phyloP scores from a whole-genome alignment of 2,888 invertebrate genomes.

The Epinotia ramella region DNA sequence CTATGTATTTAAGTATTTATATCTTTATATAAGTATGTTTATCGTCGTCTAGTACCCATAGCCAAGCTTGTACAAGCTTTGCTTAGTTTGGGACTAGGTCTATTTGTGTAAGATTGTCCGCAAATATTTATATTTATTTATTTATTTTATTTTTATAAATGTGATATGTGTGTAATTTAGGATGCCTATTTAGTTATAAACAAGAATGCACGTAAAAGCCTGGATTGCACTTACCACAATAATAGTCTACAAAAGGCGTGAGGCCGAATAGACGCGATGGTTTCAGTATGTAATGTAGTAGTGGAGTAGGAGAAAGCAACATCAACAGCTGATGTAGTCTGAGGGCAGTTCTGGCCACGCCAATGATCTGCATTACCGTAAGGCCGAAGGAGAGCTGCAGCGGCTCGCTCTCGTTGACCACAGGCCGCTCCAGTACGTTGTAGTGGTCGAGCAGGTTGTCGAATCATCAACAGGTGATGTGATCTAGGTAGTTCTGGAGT shows the following conservation, averaged over 20 bases:
- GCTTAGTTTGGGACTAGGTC: too few species aligned
- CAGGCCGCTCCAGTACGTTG: constrained; percentile 97
- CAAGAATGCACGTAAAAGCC: too few species aligned
- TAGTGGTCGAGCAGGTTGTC: constrained; percentile 95
- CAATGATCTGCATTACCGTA: constrained; percentile 99
- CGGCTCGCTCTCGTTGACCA: constrained; percentile 98
- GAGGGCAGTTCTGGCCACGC: constrained; percentile 90
- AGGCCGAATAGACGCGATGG: constrained; percentile 93
- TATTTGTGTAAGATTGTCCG: too few species aligned
- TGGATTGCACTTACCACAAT: too few species aligned
- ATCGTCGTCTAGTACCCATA: too few species aligned
- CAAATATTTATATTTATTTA: too few species aligned
- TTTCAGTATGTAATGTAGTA: constrained; percentile 96
- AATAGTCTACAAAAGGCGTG: constrained; percentile 81
- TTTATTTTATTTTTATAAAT: too few species aligned
- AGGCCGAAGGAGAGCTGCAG: constrained; percentile 94
- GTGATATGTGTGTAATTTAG: too few species aligned
- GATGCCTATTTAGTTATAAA: too few species aligned
- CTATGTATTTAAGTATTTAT: too few species aligned
- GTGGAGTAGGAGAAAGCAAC: constrained; percentile 92
- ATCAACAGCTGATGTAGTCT: constrained; percentile 92
- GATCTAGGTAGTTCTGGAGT: constrained; percentile 72
- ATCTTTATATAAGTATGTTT: too few species aligned
- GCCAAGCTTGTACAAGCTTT: too few species aligned
- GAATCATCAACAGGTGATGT: constrained; percentile 91